A percentile compares a stretch with the other conserved stretches of the same genome.
Evolutionary conservation across 1,140 invertebrate genomes (phyloP).

Genomic region (Drosophila simulans): DNA sequence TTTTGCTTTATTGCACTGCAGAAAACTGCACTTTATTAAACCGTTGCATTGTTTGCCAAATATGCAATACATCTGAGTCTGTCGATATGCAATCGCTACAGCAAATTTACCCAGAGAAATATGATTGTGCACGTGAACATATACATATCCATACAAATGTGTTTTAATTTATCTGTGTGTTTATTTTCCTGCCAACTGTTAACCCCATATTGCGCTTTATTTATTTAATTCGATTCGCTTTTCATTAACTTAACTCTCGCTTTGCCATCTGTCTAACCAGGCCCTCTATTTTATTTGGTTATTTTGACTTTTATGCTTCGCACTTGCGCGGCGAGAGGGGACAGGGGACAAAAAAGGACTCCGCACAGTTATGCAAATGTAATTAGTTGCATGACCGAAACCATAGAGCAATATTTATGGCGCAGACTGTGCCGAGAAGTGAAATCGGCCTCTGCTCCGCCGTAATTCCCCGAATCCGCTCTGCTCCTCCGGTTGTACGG

Average conservation of each 20-base stretch:
- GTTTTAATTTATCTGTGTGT: conserved; percentile 6
- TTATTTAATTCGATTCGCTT: conserved; percentile 55
- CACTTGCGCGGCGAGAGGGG: not conserved
- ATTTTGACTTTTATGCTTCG: conserved; percentile 28
- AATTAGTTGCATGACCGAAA: conserved; percentile 80
- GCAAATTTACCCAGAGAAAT: conserved; percentile 11
- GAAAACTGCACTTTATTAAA: conserved; percentile 11
- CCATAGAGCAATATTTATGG: conserved; percentile 82
- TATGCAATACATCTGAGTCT: conserved; percentile 8
- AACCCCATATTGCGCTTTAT: conserved; percentile 40
- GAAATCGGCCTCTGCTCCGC: conserved; percentile 45
- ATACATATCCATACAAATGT: not conserved
- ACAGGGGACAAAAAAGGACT: conserved; percentile 1
- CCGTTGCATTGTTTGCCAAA: conserved; percentile 14
- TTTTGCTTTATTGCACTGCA: not conserved
- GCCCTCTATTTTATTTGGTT: conserved; percentile 33
- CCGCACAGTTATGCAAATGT: conserved; percentile 75
- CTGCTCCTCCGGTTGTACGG: not conserved
- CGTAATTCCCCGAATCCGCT: not conserved
- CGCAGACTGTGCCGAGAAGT: conserved; percentile 67
- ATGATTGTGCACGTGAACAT: conserved; percentile 12
- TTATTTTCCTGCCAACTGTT: conserved; percentile 18
- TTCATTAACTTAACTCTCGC: conserved; percentile 50
- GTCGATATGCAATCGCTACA: conserved; percentile 18
- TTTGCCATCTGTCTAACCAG: conserved; percentile 42